Base-by-base conservation (phyloP, 2,113 vertebrate species). In the Polypterus senegalus region DNA sequence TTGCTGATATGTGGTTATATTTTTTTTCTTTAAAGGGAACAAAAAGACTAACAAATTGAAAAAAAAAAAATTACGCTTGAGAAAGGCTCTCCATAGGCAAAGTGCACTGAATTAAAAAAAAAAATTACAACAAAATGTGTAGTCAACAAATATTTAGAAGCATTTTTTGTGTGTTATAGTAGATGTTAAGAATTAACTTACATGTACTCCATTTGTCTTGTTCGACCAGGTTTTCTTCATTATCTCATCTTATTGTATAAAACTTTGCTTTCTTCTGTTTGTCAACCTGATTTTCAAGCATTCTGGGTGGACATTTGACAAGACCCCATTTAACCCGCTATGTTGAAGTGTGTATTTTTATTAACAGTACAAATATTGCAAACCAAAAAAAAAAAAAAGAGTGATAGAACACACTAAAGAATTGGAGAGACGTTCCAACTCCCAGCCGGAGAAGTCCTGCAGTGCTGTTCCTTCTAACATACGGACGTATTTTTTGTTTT, bases 151-250 rank as follows among this genome's bases (percentile, higher is more conserved):
- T 58, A 61, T 53, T 8, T 6, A 62, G 65, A 67, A 72, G 52
- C 79, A 79, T 78, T 74, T 45, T 77, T 80, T 73, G 76, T 81
- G 85, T 85, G 85, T 79, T 89, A 27, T 27, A 27, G 27, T 27
- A 84, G 78, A 85, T 82, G 88, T 89, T 91, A 83, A 85, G 84
- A 83, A 82, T 87, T 87, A 86, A 86, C 78, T 27, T 84, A 84
- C 86, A 78, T 88, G 89, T 86, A 86, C 91, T 91, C 80, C 85
- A 88, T 86, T 87, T 85, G 88, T 92, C 90, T 91, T 91, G 88
- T 88, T 88, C 79, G 84, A 90, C 83, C 84, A 90, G 85, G 83
- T 85, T 78, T 80, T 86, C 88, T 90, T 86, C 81, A 84, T 86
- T 85, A 85, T 86, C 84, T 62, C 58, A 69, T 66, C 61, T 54